Evolutionary conservation across 2,888 invertebrate genomes (phyloP), one percentile per base, ranked within the genome.

Genomic region (Apeira syringaria): DNA sequence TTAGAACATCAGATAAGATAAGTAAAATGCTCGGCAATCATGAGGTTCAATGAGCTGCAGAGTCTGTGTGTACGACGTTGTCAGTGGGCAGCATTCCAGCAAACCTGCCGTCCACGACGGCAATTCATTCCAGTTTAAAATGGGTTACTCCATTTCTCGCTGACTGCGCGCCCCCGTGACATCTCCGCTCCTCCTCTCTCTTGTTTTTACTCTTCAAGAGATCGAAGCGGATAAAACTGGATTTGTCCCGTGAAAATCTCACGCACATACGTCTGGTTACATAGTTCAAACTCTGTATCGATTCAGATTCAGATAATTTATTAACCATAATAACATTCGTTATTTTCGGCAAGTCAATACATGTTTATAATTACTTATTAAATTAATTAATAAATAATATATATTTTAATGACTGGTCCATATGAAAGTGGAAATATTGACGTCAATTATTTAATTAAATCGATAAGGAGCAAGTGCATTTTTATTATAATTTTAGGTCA

Each of bases 61-160:
- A 9, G 53, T 3, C 61, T 39, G 64, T 81, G 48, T 62, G 68
- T 74, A 50, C 31, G 47, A 39, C 54, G 55, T 59, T 73, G 73
- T 77, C 75, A 75, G 77, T 82, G 82, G 86, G 83, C 84, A 84
- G 74, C 64, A 80, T 84, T 85, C 84, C 85, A 85, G 77, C 61
- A 68, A 81, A 84, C 84, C 85, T 83, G 83, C 80, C 82, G 77
- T 75, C 79, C 80, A 80, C 81, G 81, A 81, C 78, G 75, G 80
- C 84, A 84, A 86, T 86, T 86, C 83, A 86, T 86, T 83, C 82
- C 80, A 78, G 80, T 83, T 84, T 83, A 81, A 85, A 85, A 84
- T 85, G 77, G 86, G 84, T 84, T 83, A 83, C 77, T 81, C 78
- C 75, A 77, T 80, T 85, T 82, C 77, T 73, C 77, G 83, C 80